These are phyloP conservation scores for Laticauda colubrina DNA, from an alignment of 2,113 vertebrate genomes.

Conservation along the genomic window DNA sequence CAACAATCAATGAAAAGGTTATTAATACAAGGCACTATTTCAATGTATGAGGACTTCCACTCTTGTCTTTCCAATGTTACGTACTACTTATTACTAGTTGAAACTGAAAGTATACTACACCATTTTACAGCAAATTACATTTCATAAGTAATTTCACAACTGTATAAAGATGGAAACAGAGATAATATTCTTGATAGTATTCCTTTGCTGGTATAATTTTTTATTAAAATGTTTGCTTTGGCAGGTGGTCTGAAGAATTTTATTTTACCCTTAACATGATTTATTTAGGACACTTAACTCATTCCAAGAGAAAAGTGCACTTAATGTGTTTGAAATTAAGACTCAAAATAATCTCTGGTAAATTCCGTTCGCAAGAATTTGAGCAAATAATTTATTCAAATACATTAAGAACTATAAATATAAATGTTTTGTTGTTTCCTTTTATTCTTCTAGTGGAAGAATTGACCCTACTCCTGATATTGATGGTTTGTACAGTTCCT, in stretches of 20 bases:
- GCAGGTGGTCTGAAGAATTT: neutral
- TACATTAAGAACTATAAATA: neutral
- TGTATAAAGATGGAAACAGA: neutral
- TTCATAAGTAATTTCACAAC: neutral
- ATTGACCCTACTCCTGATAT: neutral
- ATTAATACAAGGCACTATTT: conserved; percentile 32
- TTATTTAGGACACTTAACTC: neutral
- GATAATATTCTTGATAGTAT: neutral
- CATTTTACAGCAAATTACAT: conserved; percentile 4
- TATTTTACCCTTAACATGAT: neutral
- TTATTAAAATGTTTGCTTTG: neutral
- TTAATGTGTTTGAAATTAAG: neutral
- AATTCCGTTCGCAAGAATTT: neutral
- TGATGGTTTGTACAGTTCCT: neutral
- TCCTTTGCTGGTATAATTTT: neutral
- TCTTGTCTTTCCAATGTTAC: neutral
- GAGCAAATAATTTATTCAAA: neutral
- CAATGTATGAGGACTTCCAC: neutral
- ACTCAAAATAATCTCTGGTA: neutral
- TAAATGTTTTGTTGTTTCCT: neutral
- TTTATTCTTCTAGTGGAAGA: neutral
- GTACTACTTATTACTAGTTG: neutral
- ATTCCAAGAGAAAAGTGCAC: neutral
- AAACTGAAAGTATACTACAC: neutral
- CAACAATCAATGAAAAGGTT: conserved; percentile 38